Conservation (phyloP, 2,888 invertebrate species). For the Brachyptera risi region DNA sequence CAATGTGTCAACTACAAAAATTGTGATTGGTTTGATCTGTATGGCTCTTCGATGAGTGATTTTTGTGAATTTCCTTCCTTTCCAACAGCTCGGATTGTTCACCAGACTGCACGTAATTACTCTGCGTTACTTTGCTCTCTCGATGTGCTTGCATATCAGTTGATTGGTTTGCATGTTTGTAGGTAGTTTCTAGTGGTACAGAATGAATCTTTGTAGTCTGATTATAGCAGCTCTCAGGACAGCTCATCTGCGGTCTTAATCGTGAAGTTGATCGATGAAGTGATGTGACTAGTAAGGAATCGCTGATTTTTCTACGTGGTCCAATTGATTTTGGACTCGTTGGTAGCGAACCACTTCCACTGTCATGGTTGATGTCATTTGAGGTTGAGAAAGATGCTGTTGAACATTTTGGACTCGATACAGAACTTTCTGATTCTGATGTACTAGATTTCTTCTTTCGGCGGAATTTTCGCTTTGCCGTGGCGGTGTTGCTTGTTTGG, state of each 20-base stretch:
- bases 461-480: slow-evolving; percentile 31
- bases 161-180: too few species aligned
- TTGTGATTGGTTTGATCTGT: too few species aligned
- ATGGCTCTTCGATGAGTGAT: too few species aligned
- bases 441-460: slow-evolving; percentile 37
- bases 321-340: neutral
- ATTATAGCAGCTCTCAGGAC: neutral
- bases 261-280: neutral
- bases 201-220: too few species aligned
- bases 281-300: neutral
- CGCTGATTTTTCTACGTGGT: neutral
- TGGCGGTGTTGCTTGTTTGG: slow-evolving; percentile 26
- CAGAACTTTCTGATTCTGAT: slow-evolving; percentile 25
- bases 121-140: too few species aligned
- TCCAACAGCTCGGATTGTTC: too few species aligned
- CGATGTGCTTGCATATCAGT: too few species aligned
- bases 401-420: neutral
- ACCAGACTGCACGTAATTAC: too few species aligned
- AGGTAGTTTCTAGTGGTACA: too few species aligned
- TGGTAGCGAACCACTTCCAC: neutral
- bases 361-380: neutral
- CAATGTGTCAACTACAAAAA: too few species aligned
- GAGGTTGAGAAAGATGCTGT: neutral
- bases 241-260: neutral
- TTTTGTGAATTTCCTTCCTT: too few species aligned